These are phyloP conservation scores for Papilio gigon DNA, from an alignment of 2,888 invertebrate genomes.

Conservation along the genomic window DNA sequence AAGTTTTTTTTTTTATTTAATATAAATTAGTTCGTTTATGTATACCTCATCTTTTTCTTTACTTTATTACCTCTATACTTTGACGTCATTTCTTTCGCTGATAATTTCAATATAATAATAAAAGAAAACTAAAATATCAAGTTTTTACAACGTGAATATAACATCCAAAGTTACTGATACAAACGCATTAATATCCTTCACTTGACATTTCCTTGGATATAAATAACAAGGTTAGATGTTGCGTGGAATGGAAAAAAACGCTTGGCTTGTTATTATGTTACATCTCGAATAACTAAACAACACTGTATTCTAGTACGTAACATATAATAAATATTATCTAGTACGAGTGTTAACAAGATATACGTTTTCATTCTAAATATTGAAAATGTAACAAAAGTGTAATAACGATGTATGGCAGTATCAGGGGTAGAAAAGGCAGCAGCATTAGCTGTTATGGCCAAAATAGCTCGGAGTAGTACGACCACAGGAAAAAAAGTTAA, in stretches of 20 bases:
- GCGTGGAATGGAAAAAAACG: not conserved
- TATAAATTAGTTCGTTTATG: no score
- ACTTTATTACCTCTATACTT: not conserved
- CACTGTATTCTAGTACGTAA: no score
- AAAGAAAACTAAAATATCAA: not conserved
- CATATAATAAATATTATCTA: no score
- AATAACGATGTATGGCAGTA: no score
- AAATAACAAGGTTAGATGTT: constrained; percentile 5
- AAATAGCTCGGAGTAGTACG: no score
- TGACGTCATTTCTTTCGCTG: not conserved
- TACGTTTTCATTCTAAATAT: no score
- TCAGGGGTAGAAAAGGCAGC: no score
- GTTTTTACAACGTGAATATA: not conserved
- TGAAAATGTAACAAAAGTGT: no score
- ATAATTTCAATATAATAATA: not conserved
- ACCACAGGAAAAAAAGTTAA: no score
- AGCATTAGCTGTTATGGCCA: no score
- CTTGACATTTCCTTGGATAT: constrained; percentile 13
- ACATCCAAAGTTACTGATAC: not conserved
- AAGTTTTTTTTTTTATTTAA: not conserved
- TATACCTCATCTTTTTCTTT: not conserved
- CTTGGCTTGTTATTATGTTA: not conserved
- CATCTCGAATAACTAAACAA: no score
- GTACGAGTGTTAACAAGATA: no score
- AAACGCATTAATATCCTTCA: not conserved